These are phyloP conservation scores for Pampus argenteus DNA, from an alignment of 2,797 vertebrate genomes.

Conservation along the genomic window DNA sequence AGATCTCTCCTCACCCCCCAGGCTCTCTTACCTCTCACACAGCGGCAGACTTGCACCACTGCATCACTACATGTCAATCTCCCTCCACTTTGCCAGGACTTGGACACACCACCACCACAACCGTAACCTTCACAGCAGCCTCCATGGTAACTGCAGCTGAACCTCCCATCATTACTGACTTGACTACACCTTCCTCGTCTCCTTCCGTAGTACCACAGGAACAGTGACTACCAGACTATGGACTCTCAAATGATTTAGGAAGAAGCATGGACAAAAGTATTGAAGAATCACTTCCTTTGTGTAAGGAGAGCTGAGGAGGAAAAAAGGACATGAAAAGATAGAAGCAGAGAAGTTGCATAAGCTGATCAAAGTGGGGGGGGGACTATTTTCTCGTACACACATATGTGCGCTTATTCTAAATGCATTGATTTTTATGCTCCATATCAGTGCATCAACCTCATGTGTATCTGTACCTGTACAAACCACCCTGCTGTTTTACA, in stretches of 20 bases:
- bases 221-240: constrained; percentile 2
- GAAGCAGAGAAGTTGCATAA: neutral
- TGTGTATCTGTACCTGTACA: constrained; percentile 2
- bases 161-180: constrained; percentile 39
- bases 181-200: constrained; percentile 30
- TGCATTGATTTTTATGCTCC: constrained; percentile 15
- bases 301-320: constrained; percentile 2
- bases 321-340: neutral
- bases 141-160: constrained; percentile 19
- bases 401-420: constrained; percentile 11
- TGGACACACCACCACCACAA: neutral
- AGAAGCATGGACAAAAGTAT: neutral
- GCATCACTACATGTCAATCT: constrained; percentile 24
- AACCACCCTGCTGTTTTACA: constrained; percentile 3
- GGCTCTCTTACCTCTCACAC: constrained; percentile 43
- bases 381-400: constrained; percentile 6
- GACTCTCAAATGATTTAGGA: neutral
- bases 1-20: constrained; percentile 71
- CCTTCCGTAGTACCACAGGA: constrained; percentile 11
- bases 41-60: constrained; percentile 62
- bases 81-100: constrained; percentile 27
- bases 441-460: neutral
- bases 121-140: neutral
- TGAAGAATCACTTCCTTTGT: neutral
- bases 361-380: neutral